Evolutionary conservation across 1,140 invertebrate genomes (phyloP), one percentile per base, ranked within the genome.

Genomic region (Drosophila varians): DNA sequence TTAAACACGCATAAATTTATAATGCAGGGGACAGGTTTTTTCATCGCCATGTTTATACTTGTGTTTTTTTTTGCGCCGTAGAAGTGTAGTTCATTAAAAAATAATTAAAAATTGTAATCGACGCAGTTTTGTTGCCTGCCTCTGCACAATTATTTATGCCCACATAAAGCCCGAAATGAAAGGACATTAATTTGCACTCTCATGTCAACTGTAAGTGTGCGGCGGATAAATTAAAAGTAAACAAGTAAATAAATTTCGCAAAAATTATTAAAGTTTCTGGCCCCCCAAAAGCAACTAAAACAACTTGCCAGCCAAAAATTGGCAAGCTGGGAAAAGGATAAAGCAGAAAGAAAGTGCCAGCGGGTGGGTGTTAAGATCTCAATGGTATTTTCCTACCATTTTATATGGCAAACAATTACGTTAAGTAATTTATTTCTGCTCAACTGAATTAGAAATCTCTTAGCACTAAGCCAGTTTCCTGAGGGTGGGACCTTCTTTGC

Each of bases 391-490:
- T 68, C 72, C 76, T 87, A 76, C 82, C 86, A 77, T 87, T 84
- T 87, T 84, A 84, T 84, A 84, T 80, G 80, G 80, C 64, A 76
- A 82, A 86, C 82, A 86, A 86, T 86, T 86, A 86, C 82, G 82
- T 82, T 87, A 86, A 86, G 82, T 86, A 86, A 86, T 86, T 86
- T 86, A 86, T 86, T 86, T 86, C 82, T 82, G 82, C 82, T 87
- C 82, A 86, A 87, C 82, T 86, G 82, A 86, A 86, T 86, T 86
- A 86, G 82, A 86, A 86, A 86, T 86, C 82, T 86, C 80, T 84
- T 84, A 86, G 76, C 80, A 84, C 80, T 84, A 84, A 84, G 80
- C 80, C 80, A 84, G 84, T 76, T 73, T 73, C 66, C 47, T 46
- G 54, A 60, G 46, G 46, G 54, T 23, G 42, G 25, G n/a, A 16